Conservation (phyloP, 1,140 invertebrate species). For the Drosophila navojoa region DNA sequence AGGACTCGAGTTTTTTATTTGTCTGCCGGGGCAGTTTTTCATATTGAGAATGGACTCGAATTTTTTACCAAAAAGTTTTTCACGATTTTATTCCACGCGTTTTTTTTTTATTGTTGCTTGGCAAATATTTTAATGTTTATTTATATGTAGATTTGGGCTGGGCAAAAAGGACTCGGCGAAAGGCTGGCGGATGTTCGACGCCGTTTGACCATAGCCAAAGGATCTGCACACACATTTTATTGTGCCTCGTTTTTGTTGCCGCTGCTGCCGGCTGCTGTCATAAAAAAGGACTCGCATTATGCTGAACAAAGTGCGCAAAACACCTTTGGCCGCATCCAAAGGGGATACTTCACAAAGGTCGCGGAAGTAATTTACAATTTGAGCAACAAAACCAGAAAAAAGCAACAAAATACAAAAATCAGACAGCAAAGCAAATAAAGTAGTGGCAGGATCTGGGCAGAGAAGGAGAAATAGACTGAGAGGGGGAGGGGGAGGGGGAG, state of each 20-base stretch:
- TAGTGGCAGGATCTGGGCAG: slow-evolving; percentile 5
- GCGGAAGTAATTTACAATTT: slow-evolving; percentile 82
- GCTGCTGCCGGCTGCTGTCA: slow-evolving; percentile 50
- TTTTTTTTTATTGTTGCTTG: slow-evolving; percentile 33
- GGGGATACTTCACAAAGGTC: slow-evolving; percentile 68
- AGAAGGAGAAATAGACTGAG: no score
- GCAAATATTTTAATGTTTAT: slow-evolving; percentile 77
- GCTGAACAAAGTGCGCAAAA: slow-evolving; percentile 43
- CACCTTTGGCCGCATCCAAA: slow-evolving; percentile 59
- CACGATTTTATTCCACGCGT: slow-evolving; percentile 9
- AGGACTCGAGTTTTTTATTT: slow-evolving; percentile 16
- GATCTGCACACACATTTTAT: slow-evolving; percentile 44
- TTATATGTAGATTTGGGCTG: slow-evolving; percentile 77
- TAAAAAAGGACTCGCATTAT: slow-evolving; percentile 51
- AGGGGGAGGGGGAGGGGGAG: background rate
- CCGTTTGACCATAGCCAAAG: slow-evolving; percentile 52
- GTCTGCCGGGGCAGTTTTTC: slow-evolving; percentile 25
- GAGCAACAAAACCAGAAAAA: slow-evolving; percentile 35
- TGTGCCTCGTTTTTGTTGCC: background rate
- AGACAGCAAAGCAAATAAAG: slow-evolving; percentile 60
- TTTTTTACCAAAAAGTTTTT: slow-evolving; percentile 4
- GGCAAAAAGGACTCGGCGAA: slow-evolving; percentile 47
- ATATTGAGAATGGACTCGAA: slow-evolving; percentile 21
- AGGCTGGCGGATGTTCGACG: slow-evolving; percentile 69
- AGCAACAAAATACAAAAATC: slow-evolving; percentile 35